Percentiles rank a stretch among this genome's conserved stretches.
Evolutionary conservation across 2,888 invertebrate genomes (phyloP).

Genomic region (Cerceris ruficornis): DNA sequence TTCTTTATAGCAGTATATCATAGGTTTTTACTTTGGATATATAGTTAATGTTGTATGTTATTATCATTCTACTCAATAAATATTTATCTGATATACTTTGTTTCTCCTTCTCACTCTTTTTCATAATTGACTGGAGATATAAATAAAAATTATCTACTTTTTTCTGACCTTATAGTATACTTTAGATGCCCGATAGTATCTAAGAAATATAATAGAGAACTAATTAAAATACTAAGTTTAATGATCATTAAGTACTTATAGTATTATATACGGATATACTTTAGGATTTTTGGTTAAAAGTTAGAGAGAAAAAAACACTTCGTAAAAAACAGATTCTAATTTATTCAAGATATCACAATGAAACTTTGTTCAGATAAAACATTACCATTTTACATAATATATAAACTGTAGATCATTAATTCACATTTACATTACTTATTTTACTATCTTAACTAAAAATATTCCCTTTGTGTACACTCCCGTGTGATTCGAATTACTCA

Average conservation of each 20-base stretch:
- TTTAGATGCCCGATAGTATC: too few relatives aligned
- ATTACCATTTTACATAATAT: slow-evolving; percentile 72
- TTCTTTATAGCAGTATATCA: slow-evolving; percentile 54
- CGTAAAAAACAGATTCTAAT: slow-evolving; percentile 65
- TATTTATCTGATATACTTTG: slow-evolving; percentile 49
- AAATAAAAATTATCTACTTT: too few relatives aligned
- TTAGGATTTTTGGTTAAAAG: neutral
- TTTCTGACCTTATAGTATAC: too few relatives aligned
- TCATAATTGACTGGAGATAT: neutral
- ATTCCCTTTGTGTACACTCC: slow-evolving; percentile 55
- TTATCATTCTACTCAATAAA: slow-evolving; percentile 52
- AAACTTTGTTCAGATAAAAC: slow-evolving; percentile 76
- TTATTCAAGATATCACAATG: slow-evolving; percentile 77
- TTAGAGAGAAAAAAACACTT: slow-evolving; percentile 16
- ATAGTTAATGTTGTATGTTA: slow-evolving; percentile 58
- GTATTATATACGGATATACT: too few relatives aligned
- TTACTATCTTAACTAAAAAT: slow-evolving; percentile 59
- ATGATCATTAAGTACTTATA: too few relatives aligned
- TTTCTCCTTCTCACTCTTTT: slow-evolving; percentile 12
- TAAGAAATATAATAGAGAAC: too few relatives aligned
- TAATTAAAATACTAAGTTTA: too few relatives aligned
- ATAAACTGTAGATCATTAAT: slow-evolving; percentile 66
- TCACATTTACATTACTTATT: slow-evolving; percentile 46
- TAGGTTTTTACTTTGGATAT: slow-evolving; percentile 56
- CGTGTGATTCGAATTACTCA: slow-evolving; percentile 40